Base-by-base conservation (phyloP, 2,113 vertebrate species). In the Anser brachyrhynchus region DNA sequence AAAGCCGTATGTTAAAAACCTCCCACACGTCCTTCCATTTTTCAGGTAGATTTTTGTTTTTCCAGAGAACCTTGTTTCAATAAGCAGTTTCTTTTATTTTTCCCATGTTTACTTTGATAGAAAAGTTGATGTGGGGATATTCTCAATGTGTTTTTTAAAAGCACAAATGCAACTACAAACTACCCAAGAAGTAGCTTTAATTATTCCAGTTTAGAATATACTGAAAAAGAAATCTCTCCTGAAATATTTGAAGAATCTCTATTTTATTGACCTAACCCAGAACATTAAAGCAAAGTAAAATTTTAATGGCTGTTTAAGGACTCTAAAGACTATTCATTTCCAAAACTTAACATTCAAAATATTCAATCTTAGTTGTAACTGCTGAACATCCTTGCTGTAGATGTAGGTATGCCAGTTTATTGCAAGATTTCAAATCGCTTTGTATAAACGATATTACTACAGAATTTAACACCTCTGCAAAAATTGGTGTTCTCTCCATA, bases 211-310 rank as follows among this genome's bases (percentile, higher is more conserved):
- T 84, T 55, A 73, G 70, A 72, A 89, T 28, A 61, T 17, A 61
- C 37, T 51, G 69, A 37, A 58, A 46, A n/a, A 13, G 58, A 92
- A 75, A 59, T 26, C 8, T 76, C 57, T 82, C 59, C 89, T 85
- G 81, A 90, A 89, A 71, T 70, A 75, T n/a, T 41, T 74, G 59
- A 89, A 79, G 33, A 77, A 86, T 29, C 52, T 80, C 81, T 85
- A 67, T 39, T 93, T 91, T 85, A 84, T 78, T 89, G 37, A 88
- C 83, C 89, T 89, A 33, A 70, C 20, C 64, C 91, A 87, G 84
- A 92, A 71, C 46, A 70, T 64, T 43, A 88, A 79, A 82, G 69
- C 44, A 90, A 83, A 51, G 61, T 0, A 52, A 66, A 92, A 73
- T 43, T 33, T 11, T 28, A 59, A 44, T 31, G 41, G 62, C 26